Percentiles rank a stretch among this genome's conserved stretches.
Evolutionary conservation across 2,797 vertebrate species (phyloP).

Genomic region (Poecilia gillii): DNA sequence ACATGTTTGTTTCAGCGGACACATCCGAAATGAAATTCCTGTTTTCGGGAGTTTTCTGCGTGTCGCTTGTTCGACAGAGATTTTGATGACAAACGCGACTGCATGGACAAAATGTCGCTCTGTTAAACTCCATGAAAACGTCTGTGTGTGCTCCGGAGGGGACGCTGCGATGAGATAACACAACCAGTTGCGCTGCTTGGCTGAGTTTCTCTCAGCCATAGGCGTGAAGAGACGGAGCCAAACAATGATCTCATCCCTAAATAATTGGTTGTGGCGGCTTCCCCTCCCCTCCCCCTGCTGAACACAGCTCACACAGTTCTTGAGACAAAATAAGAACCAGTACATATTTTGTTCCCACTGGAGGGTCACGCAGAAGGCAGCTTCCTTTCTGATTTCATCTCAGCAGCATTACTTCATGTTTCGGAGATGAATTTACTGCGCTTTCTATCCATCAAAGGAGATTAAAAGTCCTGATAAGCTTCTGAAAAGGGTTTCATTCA

Average conservation of each 20-base stretch:
- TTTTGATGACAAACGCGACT: slow-evolving; percentile 40
- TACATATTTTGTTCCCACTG: slow-evolving; percentile 59
- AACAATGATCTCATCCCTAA: slow-evolving; percentile 86
- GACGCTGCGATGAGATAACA: slow-evolving; percentile 78
- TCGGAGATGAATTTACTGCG: slow-evolving; percentile 25
- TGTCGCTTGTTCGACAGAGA: slow-evolving; percentile 33
- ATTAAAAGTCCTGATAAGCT: slow-evolving; percentile 18
- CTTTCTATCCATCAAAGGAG: slow-evolving; percentile 37
- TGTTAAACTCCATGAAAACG: slow-evolving; percentile 64
- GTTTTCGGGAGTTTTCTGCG: slow-evolving; percentile 36
- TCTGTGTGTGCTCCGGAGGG: slow-evolving; percentile 57
- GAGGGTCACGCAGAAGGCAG: slow-evolving; percentile 62
- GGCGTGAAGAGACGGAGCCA: slow-evolving; percentile 84
- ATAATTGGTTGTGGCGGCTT: slow-evolving; percentile 84
- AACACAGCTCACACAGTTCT: slow-evolving; percentile 72
- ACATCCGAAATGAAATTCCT: slow-evolving; percentile 44
- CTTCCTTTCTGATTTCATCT: slow-evolving; percentile 57
- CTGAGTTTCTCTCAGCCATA: slow-evolving; percentile 79
- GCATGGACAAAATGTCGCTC: slow-evolving; percentile 60
- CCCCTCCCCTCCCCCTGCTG: slow-evolving; percentile 60
- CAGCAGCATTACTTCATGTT: slow-evolving; percentile 23
- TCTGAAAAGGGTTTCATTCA: background rate
- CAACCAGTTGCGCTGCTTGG: slow-evolving; percentile 73
- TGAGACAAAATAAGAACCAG: slow-evolving; percentile 71
- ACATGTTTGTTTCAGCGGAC: slow-evolving; percentile 38